Conservation (phyloP, 2,888 invertebrate species). For the Caenorhabditis sulstoni region DNA sequence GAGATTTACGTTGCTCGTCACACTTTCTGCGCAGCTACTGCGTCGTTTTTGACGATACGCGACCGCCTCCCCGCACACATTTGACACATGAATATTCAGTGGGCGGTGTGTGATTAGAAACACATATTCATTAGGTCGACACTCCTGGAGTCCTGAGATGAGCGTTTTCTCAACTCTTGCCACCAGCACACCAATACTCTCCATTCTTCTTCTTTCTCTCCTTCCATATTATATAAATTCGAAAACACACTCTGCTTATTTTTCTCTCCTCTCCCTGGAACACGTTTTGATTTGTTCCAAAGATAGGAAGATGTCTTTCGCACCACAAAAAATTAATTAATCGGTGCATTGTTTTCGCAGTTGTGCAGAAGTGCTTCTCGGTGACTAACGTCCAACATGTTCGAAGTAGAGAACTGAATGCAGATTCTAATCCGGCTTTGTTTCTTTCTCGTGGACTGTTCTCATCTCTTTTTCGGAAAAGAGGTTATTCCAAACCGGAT, state of each 20-base stretch:
- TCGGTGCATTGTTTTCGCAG: conserved; percentile 45
- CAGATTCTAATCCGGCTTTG: background rate
- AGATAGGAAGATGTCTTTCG: conserved; percentile 47
- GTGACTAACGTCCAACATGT: conserved; percentile 17
- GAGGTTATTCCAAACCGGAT: conserved; percentile 12
- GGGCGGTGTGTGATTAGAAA: conserved; percentile 41
- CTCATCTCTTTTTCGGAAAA: background rate
- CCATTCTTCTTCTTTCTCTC: conserved; percentile 36
- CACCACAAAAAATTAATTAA: conserved; percentile 51
- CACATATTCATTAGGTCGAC: conserved; percentile 45
- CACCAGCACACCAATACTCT: conserved; percentile 13
- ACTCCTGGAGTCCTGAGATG: background rate
- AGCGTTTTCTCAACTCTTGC: background rate
- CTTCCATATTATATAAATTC: conserved; percentile 36
- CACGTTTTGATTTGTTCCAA: conserved; percentile 49
- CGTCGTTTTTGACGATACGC: background rate
- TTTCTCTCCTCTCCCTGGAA: background rate
- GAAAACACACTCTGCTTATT: conserved; percentile 25
- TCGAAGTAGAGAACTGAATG: background rate
- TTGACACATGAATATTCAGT: conserved; percentile 48
- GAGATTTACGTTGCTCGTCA: conserved; percentile 46
- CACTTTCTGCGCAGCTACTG: conserved; percentile 28
- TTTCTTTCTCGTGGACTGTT: background rate
- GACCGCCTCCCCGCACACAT: background rate
- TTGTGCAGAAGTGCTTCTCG: conserved; percentile 32